These are phyloP conservation scores for Cephus sareptanus DNA, from an alignment of 2,888 invertebrate genomes.

Conservation along the genomic window DNA sequence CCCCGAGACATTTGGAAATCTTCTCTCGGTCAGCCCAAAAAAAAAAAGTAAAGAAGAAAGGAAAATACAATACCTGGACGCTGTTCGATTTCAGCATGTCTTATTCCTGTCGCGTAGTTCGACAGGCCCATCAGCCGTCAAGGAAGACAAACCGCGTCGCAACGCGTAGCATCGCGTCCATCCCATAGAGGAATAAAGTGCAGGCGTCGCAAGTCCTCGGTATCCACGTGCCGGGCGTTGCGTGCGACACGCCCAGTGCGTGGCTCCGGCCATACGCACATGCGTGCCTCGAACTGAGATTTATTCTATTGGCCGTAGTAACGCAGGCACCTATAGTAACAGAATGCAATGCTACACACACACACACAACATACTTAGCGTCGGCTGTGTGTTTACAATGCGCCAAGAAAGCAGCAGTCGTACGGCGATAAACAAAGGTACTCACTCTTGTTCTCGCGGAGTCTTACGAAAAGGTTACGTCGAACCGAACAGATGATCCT, in stretches of 20 bases:
- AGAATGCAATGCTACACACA: neutral
- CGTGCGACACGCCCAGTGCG: conserved; percentile 56
- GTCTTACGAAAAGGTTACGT: neutral
- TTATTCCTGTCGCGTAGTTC: neutral
- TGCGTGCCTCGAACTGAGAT: conserved; percentile 27
- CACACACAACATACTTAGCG: neutral
- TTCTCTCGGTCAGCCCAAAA: neutral
- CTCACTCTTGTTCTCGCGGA: neutral
- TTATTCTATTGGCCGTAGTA: conserved; percentile 46
- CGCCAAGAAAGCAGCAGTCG: neutral
- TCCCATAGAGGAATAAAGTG: neutral
- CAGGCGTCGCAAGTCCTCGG: conserved; percentile 1
- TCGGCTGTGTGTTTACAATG: neutral
- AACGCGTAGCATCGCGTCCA: neutral
- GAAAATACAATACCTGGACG: neutral
- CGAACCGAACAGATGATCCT: neutral
- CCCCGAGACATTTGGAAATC: neutral
- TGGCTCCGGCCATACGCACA: conserved; percentile 19
- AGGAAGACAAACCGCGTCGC: neutral
- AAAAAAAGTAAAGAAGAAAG: neutral
- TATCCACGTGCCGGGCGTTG: conserved; percentile 55
- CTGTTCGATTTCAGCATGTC: neutral
- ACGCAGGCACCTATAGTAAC: neutral
- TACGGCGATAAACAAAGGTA: neutral
- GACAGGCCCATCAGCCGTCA: neutral